phyloP scores from a whole-genome alignment of 2,797 vertebrate species.

The Phalloptychus januarius region DNA sequence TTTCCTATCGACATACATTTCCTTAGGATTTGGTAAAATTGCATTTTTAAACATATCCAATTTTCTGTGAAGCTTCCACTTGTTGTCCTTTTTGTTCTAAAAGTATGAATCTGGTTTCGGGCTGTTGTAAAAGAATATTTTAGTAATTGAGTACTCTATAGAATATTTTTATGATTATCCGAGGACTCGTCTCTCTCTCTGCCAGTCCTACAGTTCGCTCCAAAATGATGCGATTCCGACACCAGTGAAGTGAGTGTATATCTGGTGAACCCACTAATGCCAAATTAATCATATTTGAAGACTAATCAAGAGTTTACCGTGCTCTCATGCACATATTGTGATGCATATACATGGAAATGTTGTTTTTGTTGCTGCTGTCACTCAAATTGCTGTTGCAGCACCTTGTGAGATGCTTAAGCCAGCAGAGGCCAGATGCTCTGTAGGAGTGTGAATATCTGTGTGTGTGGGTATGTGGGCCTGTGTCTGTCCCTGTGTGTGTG shows the following conservation, averaged over 20 bases:
- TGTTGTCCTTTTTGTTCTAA: too few relatives aligned
- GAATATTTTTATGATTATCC: too few relatives aligned
- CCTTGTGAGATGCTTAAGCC: slow-evolving; percentile 51
- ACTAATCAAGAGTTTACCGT: background rate
- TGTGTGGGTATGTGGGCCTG: slow-evolving; percentile 7
- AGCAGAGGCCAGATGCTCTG: slow-evolving; percentile 68
- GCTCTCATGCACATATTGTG: background rate
- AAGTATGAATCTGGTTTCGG: too few relatives aligned
- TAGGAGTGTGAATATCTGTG: slow-evolving; percentile 44
- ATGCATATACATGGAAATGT: slow-evolving; percentile 12
- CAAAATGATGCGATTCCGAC: too few relatives aligned
- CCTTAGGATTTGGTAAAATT: background rate
- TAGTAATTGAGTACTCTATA: too few relatives aligned
- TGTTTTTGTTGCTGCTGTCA: slow-evolving; percentile 43
- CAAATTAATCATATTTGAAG: background rate
- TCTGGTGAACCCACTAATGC: background rate
- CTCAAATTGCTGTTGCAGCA: slow-evolving; percentile 51
- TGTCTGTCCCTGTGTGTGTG: background rate
- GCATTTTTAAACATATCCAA: background rate
- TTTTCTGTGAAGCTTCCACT: background rate
- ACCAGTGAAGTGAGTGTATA: background rate
- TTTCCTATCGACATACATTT: background rate
- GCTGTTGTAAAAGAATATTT: too few relatives aligned
- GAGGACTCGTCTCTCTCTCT: too few relatives aligned
- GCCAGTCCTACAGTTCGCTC: too few relatives aligned